Evolutionary conservation across 2,797 vertebrate species (phyloP).

Genomic region (Myotis vivesi): DNA sequence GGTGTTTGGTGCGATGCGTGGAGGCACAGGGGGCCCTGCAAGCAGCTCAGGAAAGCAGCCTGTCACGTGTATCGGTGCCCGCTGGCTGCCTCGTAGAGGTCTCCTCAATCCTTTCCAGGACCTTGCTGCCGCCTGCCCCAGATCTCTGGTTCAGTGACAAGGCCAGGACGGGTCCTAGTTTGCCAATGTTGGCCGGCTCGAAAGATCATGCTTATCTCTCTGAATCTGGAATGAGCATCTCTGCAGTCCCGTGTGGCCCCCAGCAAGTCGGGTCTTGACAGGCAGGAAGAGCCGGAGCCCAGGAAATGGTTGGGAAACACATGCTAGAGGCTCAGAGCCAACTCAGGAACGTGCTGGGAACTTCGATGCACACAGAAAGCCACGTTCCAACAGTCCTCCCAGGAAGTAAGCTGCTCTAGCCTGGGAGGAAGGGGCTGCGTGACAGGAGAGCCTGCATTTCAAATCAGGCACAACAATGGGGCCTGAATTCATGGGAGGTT

Average conservation of each 20-base stretch:
- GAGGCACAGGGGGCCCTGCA: neutral
- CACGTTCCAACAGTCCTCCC: constrained; percentile 48
- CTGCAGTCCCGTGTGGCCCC: neutral
- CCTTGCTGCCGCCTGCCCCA: neutral
- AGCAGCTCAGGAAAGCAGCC: neutral
- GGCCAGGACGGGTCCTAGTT: neutral
- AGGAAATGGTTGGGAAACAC: constrained; percentile 69
- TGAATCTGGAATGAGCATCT: constrained; percentile 44
- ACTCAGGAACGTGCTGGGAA: constrained; percentile 65
- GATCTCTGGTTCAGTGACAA: neutral
- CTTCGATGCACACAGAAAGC: constrained; percentile 47
- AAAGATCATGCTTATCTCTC: neutral
- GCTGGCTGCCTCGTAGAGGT: neutral
- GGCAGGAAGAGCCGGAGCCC: constrained; percentile 68
- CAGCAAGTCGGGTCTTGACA: constrained; percentile 65
- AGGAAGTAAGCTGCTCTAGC: neutral
- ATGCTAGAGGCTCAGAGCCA: constrained; percentile 69
- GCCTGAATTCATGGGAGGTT: neutral
- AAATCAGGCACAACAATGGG: constrained; percentile 46
- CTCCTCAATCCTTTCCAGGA: neutral
- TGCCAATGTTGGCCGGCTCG: neutral
- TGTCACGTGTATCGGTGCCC: accelerated
- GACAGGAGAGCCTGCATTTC: constrained; percentile 39
- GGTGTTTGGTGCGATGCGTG: neutral
- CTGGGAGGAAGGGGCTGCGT: neutral